Evolutionary conservation across 2,113 vertebrate species (phyloP), one percentile per base, ranked within the genome.

Genomic region (Sylvicapra grimmia): DNA sequence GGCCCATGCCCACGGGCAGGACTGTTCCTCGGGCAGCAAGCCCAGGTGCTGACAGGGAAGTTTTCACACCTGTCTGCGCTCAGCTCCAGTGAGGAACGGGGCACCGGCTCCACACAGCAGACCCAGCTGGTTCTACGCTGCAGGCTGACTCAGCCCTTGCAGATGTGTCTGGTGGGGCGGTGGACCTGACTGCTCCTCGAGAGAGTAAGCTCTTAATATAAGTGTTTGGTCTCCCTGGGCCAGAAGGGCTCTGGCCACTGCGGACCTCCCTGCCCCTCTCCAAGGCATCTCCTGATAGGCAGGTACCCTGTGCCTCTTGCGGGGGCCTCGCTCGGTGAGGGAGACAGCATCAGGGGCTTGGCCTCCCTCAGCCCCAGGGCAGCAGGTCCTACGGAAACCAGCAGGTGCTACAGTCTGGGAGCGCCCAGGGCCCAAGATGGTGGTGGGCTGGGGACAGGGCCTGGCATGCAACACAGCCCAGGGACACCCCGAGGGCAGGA

Each of bases 401-500:
- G 40, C 49, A 72, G 54, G 72, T 18, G 33, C 58, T n/a, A 51
- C 47, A 63, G 47, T 44, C 65, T 36, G 61, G 25, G 29, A 54
- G 63, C 6, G 2, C 65, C 51, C 47, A 6, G 11, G 0, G 21
- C 36, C 18, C 21, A 3, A 2, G 10, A 14, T 29, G 27, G 13
- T 19, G 44, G 53, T 44, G 5, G 3, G 3, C 0, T 56, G 10
- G 56, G 49, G 80, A 65, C 40, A 47, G 40, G 31, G 9, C 31
- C 4, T 1, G 47, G 36, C 14, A 2, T 4, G 33, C 59, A 40
- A 36, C 5, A 4, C 36, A 15, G 36, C 31, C 16, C 25, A 44
- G 19, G 56, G 49, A 89, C 31, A 49, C 3, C 59, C 33, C 6
- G 10, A 18, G 13, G 31, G 9, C 29, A 19, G 44, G 59, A 72